These are phyloP conservation scores for Anticlea derivata DNA, from an alignment of 2,888 invertebrate species.

Conservation along the genomic window DNA sequence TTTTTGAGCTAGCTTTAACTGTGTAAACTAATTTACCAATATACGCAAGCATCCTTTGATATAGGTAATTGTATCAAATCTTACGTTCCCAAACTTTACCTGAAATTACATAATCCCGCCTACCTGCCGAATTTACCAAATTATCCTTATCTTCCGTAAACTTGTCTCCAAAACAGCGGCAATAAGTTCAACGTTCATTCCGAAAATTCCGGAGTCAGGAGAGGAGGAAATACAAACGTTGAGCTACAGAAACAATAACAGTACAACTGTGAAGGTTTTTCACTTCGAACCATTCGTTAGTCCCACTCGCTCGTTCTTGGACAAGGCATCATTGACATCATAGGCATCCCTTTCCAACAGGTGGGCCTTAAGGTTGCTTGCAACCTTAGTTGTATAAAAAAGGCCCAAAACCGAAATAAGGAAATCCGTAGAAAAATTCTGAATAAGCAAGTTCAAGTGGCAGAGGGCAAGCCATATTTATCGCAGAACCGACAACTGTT, in stretches of 20 bases:
- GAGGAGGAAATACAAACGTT: conserved; percentile 9
- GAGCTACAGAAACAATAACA: background rate
- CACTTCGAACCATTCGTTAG: background rate
- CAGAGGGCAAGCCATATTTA: too few relatives aligned
- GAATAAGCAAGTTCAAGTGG: too few relatives aligned
- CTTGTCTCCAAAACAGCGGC: conserved; percentile 20
- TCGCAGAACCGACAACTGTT: too few relatives aligned
- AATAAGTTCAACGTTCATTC: conserved; percentile 19
- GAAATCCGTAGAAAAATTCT: too few relatives aligned
- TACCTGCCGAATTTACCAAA: conserved; percentile 17
- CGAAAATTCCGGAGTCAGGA: conserved; percentile 13
- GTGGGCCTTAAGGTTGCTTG: too few relatives aligned
- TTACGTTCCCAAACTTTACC: conserved; percentile 3
- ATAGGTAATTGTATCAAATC: conserved; percentile 14
- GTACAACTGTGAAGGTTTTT: background rate
- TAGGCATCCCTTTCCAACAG: too few relatives aligned
- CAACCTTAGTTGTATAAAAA: too few relatives aligned
- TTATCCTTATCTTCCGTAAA: conserved; percentile 18
- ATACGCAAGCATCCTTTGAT: conserved; percentile 2
- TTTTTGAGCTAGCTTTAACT: too few relatives aligned
- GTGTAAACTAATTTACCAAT: background rate
- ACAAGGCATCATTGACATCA: too few relatives aligned
- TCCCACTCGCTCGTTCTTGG: too few relatives aligned
- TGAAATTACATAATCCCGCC: conserved; percentile 10
- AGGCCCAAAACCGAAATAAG: too few relatives aligned